phyloP scores from a whole-genome alignment of 2,113 vertebrate genomes.

The Gopherus flavomarginatus region DNA sequence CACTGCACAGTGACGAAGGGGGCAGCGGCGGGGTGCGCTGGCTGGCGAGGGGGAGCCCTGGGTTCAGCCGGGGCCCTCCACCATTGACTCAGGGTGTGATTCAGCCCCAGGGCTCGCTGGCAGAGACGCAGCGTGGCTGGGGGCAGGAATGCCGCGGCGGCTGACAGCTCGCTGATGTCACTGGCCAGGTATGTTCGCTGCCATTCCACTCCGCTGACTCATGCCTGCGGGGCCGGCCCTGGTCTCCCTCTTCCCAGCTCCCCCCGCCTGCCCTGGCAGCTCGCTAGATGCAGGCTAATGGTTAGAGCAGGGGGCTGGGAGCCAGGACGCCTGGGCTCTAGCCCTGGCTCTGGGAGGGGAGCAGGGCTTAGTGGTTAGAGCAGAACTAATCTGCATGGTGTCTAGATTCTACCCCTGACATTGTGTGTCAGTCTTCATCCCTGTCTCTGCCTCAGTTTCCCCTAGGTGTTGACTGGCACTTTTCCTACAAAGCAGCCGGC shows the following conservation, averaged over 20 bases:
- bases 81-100: background rate
- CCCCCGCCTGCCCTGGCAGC: background rate
- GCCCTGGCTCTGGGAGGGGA: too few relatives aligned
- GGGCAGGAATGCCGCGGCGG: background rate
- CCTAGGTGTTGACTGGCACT: background rate
- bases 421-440: background rate
- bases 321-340: accelerated
- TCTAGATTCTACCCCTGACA: background rate
- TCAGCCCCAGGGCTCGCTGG: background rate
- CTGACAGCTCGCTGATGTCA: slow-evolving; percentile 66
- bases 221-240: slow-evolving; percentile 11
- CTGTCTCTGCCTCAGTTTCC: background rate
- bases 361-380: background rate
- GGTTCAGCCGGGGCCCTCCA: background rate
- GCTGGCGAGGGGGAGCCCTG: background rate
- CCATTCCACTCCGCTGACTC: slow-evolving; percentile 64
- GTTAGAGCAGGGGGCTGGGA: background rate
- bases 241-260: background rate
- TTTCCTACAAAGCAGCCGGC: background rate
- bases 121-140: background rate
- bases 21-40: background rate
- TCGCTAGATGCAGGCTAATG: background rate
- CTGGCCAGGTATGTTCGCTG: slow-evolving; percentile 59
- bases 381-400: background rate
- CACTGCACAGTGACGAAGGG: background rate